Conservation (phyloP, 2,888 invertebrate genomes). For the Cerastis rubricosa region DNA sequence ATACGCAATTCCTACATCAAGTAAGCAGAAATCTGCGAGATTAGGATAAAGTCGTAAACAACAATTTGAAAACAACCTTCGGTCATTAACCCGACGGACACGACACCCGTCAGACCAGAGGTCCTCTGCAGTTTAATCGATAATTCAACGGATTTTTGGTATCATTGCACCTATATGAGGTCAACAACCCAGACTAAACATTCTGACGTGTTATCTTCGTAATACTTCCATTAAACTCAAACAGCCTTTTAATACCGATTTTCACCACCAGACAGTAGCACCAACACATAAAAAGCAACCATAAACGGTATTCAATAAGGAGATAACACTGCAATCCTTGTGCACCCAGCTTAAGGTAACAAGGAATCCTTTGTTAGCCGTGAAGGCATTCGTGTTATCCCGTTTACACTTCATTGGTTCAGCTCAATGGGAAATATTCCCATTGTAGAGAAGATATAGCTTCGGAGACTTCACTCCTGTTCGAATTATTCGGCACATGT, state of each 20-base stretch:
- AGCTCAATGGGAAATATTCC: conserved; percentile 82
- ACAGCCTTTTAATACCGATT: conserved; percentile 6
- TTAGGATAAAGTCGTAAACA: too few relatives aligned
- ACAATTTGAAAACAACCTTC: too few relatives aligned
- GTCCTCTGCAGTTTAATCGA: background rate
- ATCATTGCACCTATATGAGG: background rate
- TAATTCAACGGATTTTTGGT: background rate
- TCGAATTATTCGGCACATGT: conserved; percentile 49
- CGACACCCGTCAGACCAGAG: too few relatives aligned
- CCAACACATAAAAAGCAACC: conserved; percentile 44
- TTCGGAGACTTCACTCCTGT: conserved; percentile 61
- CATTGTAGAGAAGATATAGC: conserved; percentile 72
- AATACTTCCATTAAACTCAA: conserved; percentile 19
- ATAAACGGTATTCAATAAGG: conserved; percentile 44
- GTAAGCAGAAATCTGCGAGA: too few relatives aligned
- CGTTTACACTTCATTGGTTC: conserved; percentile 84
- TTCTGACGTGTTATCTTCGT: background rate
- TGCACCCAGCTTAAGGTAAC: conserved; percentile 72
- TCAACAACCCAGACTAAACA: background rate
- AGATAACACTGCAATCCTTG: conserved; percentile 65
- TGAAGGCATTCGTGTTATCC: conserved; percentile 83
- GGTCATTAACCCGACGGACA: too few relatives aligned
- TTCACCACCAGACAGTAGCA: conserved; percentile 18
- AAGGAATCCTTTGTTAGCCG: conserved; percentile 66
- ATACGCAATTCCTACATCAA: too few relatives aligned